Evolutionary conservation across 1,140 invertebrate species (phyloP).

Genomic region (Drosophila sechellia): DNA sequence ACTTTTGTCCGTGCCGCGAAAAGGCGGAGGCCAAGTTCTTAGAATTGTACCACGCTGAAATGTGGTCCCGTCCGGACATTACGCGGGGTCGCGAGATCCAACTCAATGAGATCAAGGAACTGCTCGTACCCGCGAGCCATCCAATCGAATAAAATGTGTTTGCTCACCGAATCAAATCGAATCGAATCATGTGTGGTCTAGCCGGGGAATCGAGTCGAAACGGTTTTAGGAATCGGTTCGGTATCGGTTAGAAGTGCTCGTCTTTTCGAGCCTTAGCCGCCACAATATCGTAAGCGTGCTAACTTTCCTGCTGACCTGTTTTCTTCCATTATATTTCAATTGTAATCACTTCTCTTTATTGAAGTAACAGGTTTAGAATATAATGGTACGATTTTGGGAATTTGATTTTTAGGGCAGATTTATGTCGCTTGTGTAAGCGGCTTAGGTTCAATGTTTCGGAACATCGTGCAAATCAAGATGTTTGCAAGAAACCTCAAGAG

Average conservation of each 20-base stretch:
- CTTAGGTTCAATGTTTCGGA: too few species aligned
- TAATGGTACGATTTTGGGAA: background rate
- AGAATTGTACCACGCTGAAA: constrained; percentile 63
- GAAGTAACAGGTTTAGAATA: too few species aligned
- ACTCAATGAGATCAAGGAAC: constrained; percentile 53
- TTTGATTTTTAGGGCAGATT: too few species aligned
- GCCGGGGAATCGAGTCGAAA: constrained; percentile 2
- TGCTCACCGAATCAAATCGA: constrained; percentile 24
- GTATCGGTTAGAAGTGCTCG: background rate
- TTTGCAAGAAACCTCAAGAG: too few species aligned
- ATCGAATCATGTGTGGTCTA: constrained; percentile 32
- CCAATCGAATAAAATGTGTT: constrained; percentile 37
- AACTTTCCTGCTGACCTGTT: background rate
- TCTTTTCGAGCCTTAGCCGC: background rate
- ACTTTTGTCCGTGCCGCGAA: constrained; percentile 78
- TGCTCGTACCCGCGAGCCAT: constrained; percentile 4
- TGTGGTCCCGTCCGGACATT: constrained; percentile 47
- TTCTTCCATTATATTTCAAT: background rate
- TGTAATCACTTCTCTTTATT: too few species aligned
- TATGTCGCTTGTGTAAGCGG: background rate
- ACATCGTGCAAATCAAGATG: too few species aligned
- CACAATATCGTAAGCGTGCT: constrained; percentile 18
- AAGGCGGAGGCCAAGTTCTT: constrained; percentile 76
- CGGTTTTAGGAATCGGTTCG: constrained; percentile 14
- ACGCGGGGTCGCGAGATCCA: constrained; percentile 50